These are phyloP conservation scores for Mus musculus DNA, from an alignment of 2,113 vertebrate genomes.

Conservation along the genomic window DNA sequence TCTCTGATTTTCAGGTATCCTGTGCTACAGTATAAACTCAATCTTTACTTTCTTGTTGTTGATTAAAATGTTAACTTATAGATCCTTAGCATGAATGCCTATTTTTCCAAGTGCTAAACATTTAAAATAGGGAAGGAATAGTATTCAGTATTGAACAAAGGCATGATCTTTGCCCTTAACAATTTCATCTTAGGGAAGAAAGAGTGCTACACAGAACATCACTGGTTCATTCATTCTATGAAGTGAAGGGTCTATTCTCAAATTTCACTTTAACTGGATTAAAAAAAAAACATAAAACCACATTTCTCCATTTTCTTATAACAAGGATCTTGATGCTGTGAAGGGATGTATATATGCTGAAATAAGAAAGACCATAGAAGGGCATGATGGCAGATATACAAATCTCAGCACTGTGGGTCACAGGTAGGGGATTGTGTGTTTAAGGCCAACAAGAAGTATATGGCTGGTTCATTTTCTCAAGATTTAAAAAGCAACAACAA, in stretches of 20 bases:
- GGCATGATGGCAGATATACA: accelerated
- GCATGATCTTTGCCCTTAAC: background rate
- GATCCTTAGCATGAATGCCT: background rate
- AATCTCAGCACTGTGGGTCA: background rate
- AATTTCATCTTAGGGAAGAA: background rate
- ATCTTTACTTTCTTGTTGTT: background rate
- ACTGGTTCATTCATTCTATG: background rate
- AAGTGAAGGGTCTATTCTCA: background rate
- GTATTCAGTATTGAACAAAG: background rate
- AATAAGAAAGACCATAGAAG: background rate
- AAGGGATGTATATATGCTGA: background rate
- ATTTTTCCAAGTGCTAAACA: background rate
- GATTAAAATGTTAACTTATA: background rate
- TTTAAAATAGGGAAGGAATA: background rate
- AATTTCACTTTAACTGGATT: background rate
- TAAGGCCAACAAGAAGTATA: background rate
- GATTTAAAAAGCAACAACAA: background rate
- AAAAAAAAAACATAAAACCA: too few relatives aligned
- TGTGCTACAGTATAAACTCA: background rate
- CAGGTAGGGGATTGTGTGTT: background rate
- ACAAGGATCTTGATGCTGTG: background rate
- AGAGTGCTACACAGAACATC: background rate
- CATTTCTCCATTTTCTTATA: background rate
- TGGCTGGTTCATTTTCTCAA: background rate
- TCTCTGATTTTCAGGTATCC: background rate